Conservation (phyloP, 2,888 invertebrate species). For the Syrphus vitripennis region DNA sequence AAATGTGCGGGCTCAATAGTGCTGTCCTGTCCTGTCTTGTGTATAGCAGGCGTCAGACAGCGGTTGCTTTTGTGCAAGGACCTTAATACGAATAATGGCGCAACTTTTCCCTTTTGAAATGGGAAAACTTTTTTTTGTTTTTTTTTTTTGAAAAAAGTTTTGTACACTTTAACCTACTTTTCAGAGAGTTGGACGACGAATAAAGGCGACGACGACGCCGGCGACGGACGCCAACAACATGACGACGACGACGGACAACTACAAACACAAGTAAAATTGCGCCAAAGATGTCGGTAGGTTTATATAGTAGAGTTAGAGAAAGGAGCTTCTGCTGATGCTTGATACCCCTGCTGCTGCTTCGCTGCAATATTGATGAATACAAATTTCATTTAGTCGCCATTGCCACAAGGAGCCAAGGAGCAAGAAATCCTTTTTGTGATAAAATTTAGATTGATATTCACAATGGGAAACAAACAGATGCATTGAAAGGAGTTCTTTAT, state of each 20-base stretch:
- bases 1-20: constrained; percentile 48
- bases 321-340: background rate
- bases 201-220: background rate
- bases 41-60: constrained; percentile 44
- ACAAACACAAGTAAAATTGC: constrained; percentile 45
- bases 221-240: background rate
- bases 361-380: constrained; percentile 66
- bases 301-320: background rate
- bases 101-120: constrained; percentile 61
- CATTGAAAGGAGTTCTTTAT: constrained; percentile 13
- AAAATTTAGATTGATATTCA: constrained; percentile 63
- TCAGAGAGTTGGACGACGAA: background rate
- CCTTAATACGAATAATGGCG: constrained; percentile 41
- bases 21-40: no score
- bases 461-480: constrained; percentile 33
- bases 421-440: constrained; percentile 32
- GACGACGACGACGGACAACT: background rate
- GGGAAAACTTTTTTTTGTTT: constrained; percentile 56
- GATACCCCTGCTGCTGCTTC: constrained; percentile 21
- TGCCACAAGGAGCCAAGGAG: constrained; percentile 13
- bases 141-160: constrained; percentile 16
- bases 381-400: constrained; percentile 67
- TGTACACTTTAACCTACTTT: constrained; percentile 26
- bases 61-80: constrained; percentile 40
- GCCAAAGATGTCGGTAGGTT: background rate